Evolutionary conservation across 2,888 invertebrate species (phyloP), one percentile per base, ranked within the genome.

Genomic region (Tinea trinotella): DNA sequence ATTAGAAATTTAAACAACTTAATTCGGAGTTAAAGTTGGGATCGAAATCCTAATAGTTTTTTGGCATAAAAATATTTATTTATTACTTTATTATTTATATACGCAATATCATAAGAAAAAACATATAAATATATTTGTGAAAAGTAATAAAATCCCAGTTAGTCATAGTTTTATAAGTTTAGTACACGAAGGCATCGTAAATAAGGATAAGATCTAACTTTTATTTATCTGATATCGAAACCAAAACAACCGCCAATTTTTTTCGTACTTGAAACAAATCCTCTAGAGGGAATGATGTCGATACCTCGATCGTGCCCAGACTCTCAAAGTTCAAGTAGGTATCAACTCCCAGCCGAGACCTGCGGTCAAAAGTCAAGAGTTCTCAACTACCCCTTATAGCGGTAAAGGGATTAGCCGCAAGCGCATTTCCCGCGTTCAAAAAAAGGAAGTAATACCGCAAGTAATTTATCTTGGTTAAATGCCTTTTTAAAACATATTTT

Each of bases 241-340:
- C 50, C 18, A 50, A 22, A 50, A 50, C 50, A 50, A 50, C 24
- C 15, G 24, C 24, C 24, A 50, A 48, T 50, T 50, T 50, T 50
- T 50, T 50, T 20, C 17, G 18, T 17, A n/a, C n/a, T 48, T n/a
- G 24, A 50, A 50, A 10, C 13, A 50, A 50, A 24, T 24, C 24
- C 50, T 20, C 50, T 24, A 13, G 24, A 22, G 50, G 24, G 50
- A 12, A n/a, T 2, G 24, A 24, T 24, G 17, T 22, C 50, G 50
- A 50, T 50, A 50, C 50, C 50, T 50, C 50, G 50, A 24, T 22
- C 50, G 50, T 50, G 50, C 50, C 24, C 50, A 18, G 50, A 50
- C 50, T 50, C 24, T n/a, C 24, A 24, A 50, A 50, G 50, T 50
- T 50, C 24, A 50, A 50, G 24, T 48, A 20, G 48, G 48, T 48